These are phyloP conservation scores for Athalia cordata DNA, from an alignment of 2,888 invertebrate genomes.

Conservation along the genomic window DNA sequence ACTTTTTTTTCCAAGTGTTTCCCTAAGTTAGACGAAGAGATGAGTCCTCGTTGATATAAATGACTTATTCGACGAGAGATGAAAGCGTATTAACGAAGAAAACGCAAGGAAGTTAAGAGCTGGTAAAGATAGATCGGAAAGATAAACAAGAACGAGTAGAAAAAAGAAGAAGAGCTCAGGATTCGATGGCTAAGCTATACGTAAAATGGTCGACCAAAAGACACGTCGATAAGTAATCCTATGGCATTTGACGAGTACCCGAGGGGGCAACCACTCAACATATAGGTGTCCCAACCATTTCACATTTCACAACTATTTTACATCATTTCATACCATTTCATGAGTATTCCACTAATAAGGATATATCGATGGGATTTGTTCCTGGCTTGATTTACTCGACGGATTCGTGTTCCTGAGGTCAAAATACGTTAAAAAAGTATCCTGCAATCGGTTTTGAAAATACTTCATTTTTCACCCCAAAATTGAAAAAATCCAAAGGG, in stretches of 20 bases:
- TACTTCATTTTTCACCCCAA: no score
- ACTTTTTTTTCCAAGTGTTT: not conserved
- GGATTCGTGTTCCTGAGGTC: no score
- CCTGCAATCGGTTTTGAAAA: no score
- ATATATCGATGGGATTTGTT: no score
- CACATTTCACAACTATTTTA: no score
- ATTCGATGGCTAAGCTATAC: slow-evolving; percentile 18
- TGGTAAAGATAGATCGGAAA: slow-evolving; percentile 11
- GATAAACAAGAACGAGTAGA: slow-evolving; percentile 14
- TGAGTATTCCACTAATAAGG: no score
- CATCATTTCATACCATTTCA: no score
- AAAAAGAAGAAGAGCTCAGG: not conserved
- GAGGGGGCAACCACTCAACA: no score
- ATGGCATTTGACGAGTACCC: slow-evolving; percentile 17
- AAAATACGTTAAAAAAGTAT: no score
- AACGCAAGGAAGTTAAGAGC: slow-evolving; percentile 26
- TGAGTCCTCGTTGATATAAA: slow-evolving; percentile 4
- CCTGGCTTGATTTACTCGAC: no score
- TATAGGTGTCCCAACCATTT: no score
- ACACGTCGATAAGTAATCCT: slow-evolving; percentile 31
- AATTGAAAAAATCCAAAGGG: no score
- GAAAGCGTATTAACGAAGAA: slow-evolving; percentile 32
- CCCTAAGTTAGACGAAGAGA: not conserved
- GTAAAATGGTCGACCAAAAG: slow-evolving; percentile 22
- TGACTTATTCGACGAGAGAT: slow-evolving; percentile 27